Evolutionary conservation across 1,140 invertebrate genomes (phyloP), one percentile per base, ranked within the genome.

Genomic region (Hirudo medicinalis): DNA sequence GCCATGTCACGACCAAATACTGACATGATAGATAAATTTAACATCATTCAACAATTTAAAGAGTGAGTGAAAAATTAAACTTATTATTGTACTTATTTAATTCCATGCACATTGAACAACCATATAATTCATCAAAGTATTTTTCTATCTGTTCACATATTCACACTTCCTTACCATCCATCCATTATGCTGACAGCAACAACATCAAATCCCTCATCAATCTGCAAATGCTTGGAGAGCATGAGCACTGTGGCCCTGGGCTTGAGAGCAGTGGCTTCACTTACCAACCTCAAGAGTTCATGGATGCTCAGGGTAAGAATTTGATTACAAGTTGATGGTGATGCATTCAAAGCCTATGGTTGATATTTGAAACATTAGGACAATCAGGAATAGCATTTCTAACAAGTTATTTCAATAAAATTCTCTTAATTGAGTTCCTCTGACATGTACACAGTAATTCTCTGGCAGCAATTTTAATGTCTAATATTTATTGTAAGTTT

Each of bases 1-100:
- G 91, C 91, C 75, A 92, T 91, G 90, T 88, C 90, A 73, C 86
- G 91, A 67, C 90, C 90, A 68, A 91, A 86, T 80, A 89, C 89
- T 25, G 82, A 86, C 20, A 82, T 85, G 66, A 90, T 92, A 67
- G 81, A 87, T 54, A 86, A 89, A 75, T 87, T 87, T 78, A 87
- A 90, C 71, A 85, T 91, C 71, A 87, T 91, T 75, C 85, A 87
- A 76, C 89, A 91, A 77, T 91, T 92, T 80, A 84, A 89, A 77
- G 85, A 87, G 88, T 89, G 82, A 83, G 82, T 79, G 19, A 13
- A 32, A 5, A 63, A 25, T 63, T 25, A 67, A 67, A 20, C 29
- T 71, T 20, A 19, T 15, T 70, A n/a, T 6, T 19, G 20, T 20
- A 25, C 55, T 27, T 57, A 3, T 9, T n/a, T 57, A n/a, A 27